Base-by-base conservation (phyloP, 2,888 invertebrate genomes). In the Torymus texanus region DNA sequence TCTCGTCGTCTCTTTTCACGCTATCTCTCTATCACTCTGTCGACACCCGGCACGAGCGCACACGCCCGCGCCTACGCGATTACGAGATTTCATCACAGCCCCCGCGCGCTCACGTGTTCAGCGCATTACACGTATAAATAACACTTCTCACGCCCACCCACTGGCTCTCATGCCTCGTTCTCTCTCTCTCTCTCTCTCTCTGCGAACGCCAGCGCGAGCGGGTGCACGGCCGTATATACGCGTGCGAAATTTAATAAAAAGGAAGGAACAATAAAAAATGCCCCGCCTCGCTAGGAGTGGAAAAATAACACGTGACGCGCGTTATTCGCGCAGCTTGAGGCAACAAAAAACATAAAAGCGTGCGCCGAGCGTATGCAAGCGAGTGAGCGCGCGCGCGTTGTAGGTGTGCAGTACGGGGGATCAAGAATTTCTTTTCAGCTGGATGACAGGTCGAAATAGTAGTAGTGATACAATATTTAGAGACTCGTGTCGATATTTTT, bases 171-270 rank as follows among this genome's bases (percentile, higher is more conserved):
- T 21, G 21, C 50, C n/a, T 2, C 41, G 16, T 13, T 51, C 21
- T 21, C 21, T 21, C 21, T 21, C 2, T 21, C 21, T 21, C 21
- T 24, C 18, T 51, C 24, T 2, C 41, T 29, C 16, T 51, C 16
- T 11, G 11, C 24, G 41, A 29, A 55, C 29, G 29, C 4, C 24
- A 53, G 5, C 11, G n/a, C 16, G 51, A 4, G 50, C 41, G 29
- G 3, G 29, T 1, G 58, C 58, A 16, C 29, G 18, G 67, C 13
- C 2, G 66, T 12, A 8, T 8, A 41, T 8, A 12, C 51, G 50
- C n/a, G 41, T 41, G 18, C 24, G 41, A 76, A 78, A 61, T 78
- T 78, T 78, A 78, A 77, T 67, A 72, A 73, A 76, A 72, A 72
- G 68, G 55, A 75, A 58, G n/a, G 50, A 50, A 66, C 59, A 59